Conservation (phyloP, 2,797 vertebrate species). For the Dipus sagitta region DNA sequence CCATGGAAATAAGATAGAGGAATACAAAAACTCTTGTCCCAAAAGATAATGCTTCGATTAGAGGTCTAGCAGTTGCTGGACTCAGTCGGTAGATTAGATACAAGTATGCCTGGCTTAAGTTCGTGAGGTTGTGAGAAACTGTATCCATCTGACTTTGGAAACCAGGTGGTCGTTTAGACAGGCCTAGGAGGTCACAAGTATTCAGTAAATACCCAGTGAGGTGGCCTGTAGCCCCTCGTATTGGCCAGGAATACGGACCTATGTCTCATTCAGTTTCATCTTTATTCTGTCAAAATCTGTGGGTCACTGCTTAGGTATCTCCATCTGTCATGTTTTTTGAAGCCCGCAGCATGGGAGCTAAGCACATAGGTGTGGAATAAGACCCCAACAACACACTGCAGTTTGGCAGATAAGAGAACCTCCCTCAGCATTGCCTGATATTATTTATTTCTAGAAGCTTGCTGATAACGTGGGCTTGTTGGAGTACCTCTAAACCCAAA, state of each 20-base stretch:
- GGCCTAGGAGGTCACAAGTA: neutral
- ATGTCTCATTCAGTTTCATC: neutral
- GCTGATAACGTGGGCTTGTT: neutral
- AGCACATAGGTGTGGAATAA: neutral
- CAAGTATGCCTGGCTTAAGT: neutral
- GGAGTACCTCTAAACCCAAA: neutral
- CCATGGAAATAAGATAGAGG: neutral
- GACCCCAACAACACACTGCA: conserved; percentile 21
- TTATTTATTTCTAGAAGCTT: neutral
- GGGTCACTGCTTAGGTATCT: neutral
- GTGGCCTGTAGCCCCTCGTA: neutral
- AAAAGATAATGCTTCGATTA: neutral
- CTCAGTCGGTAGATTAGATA: neutral
- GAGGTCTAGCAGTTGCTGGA: neutral
- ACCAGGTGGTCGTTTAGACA: conserved; percentile 39
- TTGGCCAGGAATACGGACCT: neutral
- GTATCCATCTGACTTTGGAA: neutral
- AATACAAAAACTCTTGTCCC: conserved; percentile 5
- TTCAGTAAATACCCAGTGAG: neutral
- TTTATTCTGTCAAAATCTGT: conserved; percentile 7
- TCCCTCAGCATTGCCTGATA: neutral
- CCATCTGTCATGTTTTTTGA: neutral
- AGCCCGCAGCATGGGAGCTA: neutral
- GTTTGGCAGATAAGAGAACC: neutral
- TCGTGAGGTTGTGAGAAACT: neutral